Base-by-base conservation (phyloP, 2,113 vertebrate species). In the Dicrurus megarhynchus region DNA sequence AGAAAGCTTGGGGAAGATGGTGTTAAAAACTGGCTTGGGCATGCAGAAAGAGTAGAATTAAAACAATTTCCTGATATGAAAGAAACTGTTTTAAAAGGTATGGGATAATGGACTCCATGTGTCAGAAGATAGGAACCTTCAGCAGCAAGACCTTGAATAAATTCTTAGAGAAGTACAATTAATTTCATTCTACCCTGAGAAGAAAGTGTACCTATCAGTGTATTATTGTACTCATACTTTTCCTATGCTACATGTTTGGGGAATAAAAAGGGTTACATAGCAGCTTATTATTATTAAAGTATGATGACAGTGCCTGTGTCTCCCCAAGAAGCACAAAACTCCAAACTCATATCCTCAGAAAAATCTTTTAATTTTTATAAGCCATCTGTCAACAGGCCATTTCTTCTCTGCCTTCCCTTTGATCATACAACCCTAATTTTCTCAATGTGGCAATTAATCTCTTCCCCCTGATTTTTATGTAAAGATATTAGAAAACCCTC, bases 361-460 rank as follows among this genome's bases (percentile, higher is more conserved):
- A 93, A 92, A 84, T 75, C 90, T 71, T 93, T 84, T 91, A 67
- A 55, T 93, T 97, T 97, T 70, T 71, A 68, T 89, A 96, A 95
- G 57, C 78, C 85, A 74, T 85, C 92, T 96, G 93, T 92, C 95
- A 94, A 96, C 93, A 95, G 86, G 39, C 60, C 77, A 84, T 69
- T 95, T 89, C 90, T 93, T 78, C 83, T 73, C 80, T 77, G 68
- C 61, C 28, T 89, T 89, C 60, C 55, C 86, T 93, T 92, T 95
- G 92, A 96, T 94, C 90, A 90, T 14, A 49, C n/a, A 91, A 88
- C 50, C 37, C 84, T 84, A 79, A 97, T 97, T 95, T 93, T 92
- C 74, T 94, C 86, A 68, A 56, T 71, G 73, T 81, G 86, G 88
- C 64, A 94, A 90, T 94, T 94, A 92, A 92, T 93, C 76, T 81